These are phyloP conservation scores for Xylota segnis DNA, from an alignment of 2,888 invertebrate genomes.

Conservation along the genomic window DNA sequence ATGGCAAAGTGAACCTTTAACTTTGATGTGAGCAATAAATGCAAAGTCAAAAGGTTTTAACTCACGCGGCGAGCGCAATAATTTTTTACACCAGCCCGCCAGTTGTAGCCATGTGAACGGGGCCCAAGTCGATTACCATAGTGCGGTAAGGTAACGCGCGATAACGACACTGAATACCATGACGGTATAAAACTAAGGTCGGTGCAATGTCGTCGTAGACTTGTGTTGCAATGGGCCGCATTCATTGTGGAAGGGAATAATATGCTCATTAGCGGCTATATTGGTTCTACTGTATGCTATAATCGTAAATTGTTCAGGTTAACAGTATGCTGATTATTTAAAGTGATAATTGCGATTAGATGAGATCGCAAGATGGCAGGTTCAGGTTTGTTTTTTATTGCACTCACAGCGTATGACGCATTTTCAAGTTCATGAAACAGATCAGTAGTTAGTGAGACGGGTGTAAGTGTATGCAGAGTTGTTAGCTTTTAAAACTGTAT, in stretches of 20 bases:
- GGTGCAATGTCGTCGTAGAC: slow-evolving; percentile 50
- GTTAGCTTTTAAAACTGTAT: too few species aligned
- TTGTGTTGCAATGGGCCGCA: slow-evolving; percentile 18
- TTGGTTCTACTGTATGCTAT: slow-evolving; percentile 65
- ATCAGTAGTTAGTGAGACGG: background rate
- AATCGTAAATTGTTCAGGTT: slow-evolving; percentile 62
- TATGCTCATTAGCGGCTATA: slow-evolving; percentile 71
- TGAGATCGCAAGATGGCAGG: slow-evolving; percentile 6
- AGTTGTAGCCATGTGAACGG: slow-evolving; percentile 53
- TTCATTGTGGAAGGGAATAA: slow-evolving; percentile 29
- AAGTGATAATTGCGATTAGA: slow-evolving; percentile 65
- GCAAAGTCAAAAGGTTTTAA: slow-evolving; percentile 77
- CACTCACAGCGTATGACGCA: background rate
- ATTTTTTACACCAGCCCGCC: slow-evolving; percentile 21
- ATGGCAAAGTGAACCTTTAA: slow-evolving; percentile 73
- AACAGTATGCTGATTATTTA: slow-evolving; percentile 62
- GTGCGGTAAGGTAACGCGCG: slow-evolving; percentile 59
- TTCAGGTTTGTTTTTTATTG: background rate
- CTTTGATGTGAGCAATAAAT: slow-evolving; percentile 76
- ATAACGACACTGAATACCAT: slow-evolving; percentile 68
- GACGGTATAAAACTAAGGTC: slow-evolving; percentile 72
- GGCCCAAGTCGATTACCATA: slow-evolving; percentile 62
- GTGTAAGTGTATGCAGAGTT: too few species aligned
- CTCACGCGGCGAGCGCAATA: slow-evolving; percentile 74
- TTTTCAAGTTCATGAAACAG: background rate